Conservation (phyloP, 2,113 vertebrate species). For the Engystomops pustulosus region DNA sequence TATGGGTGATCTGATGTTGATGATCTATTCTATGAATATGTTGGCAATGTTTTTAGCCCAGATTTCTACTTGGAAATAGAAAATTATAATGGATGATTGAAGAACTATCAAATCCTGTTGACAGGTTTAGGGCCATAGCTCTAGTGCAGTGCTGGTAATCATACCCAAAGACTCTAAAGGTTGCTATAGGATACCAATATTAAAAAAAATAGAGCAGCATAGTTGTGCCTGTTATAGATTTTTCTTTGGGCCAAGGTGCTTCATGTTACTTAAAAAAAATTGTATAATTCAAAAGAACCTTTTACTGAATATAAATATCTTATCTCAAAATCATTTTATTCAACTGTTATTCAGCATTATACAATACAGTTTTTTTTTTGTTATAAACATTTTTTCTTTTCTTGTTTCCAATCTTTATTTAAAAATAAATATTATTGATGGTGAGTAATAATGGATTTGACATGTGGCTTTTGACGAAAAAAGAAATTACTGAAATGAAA, state of each 20-base stretch:
- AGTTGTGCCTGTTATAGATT: background rate
- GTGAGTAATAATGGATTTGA: constrained; percentile 85
- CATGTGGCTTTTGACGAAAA: constrained; percentile 77
- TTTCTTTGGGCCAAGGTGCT: background rate
- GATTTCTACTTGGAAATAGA: no score
- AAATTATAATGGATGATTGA: no score
- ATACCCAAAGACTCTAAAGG: no score
- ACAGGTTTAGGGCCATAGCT: no score
- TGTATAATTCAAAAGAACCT: background rate
- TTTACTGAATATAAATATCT: constrained; percentile 48
- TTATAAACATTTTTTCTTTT: constrained; percentile 86
- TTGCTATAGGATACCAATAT: no score
- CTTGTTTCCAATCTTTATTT: constrained; percentile 88
- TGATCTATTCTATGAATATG: no score
- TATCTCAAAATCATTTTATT: constrained; percentile 89
- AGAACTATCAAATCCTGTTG: no score
- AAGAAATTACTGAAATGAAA: constrained; percentile 79
- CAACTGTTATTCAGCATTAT: constrained; percentile 87
- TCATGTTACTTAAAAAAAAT: no score
- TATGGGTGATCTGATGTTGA: no score
- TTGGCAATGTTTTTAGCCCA: no score
- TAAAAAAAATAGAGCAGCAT: no score
- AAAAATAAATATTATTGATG: constrained; percentile 96
- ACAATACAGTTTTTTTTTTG: constrained; percentile 78
- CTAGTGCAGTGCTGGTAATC: no score